Evolutionary conservation across 2,113 vertebrate species (phyloP), one percentile per base, ranked within the genome.

Genomic region (Sorex fumeus): DNA sequence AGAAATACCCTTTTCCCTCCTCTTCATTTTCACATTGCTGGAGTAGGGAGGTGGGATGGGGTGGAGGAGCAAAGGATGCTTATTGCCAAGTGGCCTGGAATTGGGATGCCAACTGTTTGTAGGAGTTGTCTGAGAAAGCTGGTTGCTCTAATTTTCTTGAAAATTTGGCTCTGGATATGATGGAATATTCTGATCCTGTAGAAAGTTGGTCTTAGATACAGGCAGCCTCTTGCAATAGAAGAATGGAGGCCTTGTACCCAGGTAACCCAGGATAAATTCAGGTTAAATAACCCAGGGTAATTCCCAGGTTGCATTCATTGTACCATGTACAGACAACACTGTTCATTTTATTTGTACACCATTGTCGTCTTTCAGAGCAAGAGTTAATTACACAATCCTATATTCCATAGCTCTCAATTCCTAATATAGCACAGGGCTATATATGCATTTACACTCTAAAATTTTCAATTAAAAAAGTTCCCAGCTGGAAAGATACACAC

Each of bases 51-150:
- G 19, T 10, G 32, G 32, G 32, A 12, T 34, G 18, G 16, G 2
- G 60, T 28, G 36, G 6, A 6, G 62, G 1, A 3, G 45, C 36
- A 53, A 72, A 57, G 47, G 60, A 40, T 21, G 11, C 3, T 87
- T 72, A 77, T 15, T 62, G 32, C 12, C 34, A 67, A 75, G 19
- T 1, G 72, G 67, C 50, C 85, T 69, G 78, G 25, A 83, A 60
- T 94, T 87, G 60, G n/a, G 34, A 27, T 72, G 28, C 40, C 71
- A 91, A 27, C 43, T 89, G 47, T 87, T 94, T 30, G 67, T 9
- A 36, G n/a, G 0, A 15, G 25, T 77, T 36, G 15, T 89, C 81
- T 72, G 60, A 84, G 82, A 85, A 69, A 87, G 25, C 69, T 13
- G 34, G 40, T 34, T 77, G 43, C 43, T 89, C 79, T 66, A 7